phyloP scores from a whole-genome alignment of 2,113 vertebrate species.

The Scolopax mira region DNA sequence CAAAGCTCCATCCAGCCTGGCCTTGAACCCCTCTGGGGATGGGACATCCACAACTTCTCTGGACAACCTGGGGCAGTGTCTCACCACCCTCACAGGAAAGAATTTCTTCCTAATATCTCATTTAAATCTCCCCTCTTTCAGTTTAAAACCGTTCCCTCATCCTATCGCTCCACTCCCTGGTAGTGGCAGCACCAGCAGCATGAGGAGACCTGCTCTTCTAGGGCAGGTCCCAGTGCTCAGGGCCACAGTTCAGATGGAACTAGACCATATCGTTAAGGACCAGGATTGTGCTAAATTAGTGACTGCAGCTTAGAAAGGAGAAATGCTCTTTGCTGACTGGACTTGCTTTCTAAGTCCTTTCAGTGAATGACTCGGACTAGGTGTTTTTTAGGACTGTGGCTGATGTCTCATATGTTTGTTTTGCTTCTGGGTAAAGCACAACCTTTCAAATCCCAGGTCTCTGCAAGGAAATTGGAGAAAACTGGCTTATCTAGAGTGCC shows the following conservation, averaged over 20 bases:
- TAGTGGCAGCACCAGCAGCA: rapidly evolving
- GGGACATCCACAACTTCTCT: too few species aligned
- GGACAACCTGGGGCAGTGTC: too few species aligned
- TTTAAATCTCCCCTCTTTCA: too few species aligned
- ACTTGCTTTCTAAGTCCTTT: background rate
- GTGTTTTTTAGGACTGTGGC: background rate
- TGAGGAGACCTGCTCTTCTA: background rate
- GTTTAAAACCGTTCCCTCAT: too few species aligned
- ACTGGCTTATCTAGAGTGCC: background rate
- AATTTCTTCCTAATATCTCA: too few species aligned
- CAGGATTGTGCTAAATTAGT: background rate
- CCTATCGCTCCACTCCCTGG: too few species aligned
- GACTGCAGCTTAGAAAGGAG: background rate
- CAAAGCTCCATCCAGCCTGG: too few species aligned
- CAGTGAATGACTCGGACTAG: background rate
- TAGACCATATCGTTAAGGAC: rapidly evolving
- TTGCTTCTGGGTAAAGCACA: constrained; percentile 1
- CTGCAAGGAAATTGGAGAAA: constrained; percentile 26
- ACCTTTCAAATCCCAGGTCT: background rate
- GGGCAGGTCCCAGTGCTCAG: background rate
- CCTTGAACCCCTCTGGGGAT: too few species aligned
- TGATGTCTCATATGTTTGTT: constrained; percentile 16
- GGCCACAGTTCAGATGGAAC: background rate
- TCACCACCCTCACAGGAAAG: too few species aligned
- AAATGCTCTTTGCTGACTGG: background rate